A percentile compares a stretch with the other conserved stretches of the same genome.
These are phyloP conservation scores for Ciconia nigra DNA, from an alignment of 2,797 vertebrate genomes.

Conservation along the genomic window DNA sequence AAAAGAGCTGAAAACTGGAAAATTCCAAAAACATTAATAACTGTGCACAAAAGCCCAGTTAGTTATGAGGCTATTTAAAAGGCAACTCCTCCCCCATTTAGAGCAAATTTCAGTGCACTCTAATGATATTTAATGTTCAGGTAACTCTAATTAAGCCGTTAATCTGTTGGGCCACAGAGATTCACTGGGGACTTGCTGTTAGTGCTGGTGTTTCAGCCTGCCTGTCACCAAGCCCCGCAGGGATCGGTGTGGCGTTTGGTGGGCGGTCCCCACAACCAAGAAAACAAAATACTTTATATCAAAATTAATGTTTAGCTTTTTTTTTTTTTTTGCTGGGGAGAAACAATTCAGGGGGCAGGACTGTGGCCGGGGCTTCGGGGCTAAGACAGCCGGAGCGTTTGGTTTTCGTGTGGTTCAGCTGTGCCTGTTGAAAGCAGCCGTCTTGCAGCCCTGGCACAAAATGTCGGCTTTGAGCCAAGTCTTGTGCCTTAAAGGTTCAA, in stretches of 20 bases:
- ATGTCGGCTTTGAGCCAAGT: background rate
- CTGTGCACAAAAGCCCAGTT: background rate
- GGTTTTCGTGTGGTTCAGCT: accelerated
- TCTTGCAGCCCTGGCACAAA: background rate
- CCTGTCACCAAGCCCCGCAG: background rate
- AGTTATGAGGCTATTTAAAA: background rate
- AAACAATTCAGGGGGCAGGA: background rate
- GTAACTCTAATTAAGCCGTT: conserved; percentile 10
- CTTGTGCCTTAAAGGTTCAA: background rate
- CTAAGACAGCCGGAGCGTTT: accelerated
- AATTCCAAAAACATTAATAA: background rate
- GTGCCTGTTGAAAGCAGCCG: background rate
- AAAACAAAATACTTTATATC: background rate
- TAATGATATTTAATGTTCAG: background rate
- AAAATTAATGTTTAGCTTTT: background rate
- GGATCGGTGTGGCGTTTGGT: background rate
- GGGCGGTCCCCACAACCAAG: background rate
- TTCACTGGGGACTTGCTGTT: background rate
- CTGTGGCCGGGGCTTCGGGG: background rate
- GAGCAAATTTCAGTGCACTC: background rate
- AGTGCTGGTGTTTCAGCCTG: background rate
- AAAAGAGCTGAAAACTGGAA: background rate
- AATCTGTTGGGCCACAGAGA: background rate
- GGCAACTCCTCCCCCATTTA: background rate
- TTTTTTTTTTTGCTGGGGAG: background rate